Evolutionary conservation across 1,140 invertebrate genomes (phyloP).

Genomic region (Drosophila watanabei): DNA sequence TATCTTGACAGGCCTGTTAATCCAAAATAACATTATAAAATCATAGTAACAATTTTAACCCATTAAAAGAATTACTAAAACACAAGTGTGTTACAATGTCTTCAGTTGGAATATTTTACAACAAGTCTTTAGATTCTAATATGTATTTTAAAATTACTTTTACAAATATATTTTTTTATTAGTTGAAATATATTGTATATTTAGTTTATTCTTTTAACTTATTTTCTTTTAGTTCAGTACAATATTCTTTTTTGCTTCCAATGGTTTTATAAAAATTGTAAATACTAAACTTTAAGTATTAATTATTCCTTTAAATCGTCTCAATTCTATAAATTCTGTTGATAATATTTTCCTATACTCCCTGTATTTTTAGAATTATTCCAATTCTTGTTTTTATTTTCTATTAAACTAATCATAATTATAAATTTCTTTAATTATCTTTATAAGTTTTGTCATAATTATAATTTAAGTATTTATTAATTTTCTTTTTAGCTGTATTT

Average conservation of each 20-base stretch:
- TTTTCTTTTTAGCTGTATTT: not conserved
- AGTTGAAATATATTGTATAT: too few species aligned
- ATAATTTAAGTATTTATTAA: conserved; percentile 9
- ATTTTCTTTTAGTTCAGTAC: not conserved
- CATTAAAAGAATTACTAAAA: not conserved
- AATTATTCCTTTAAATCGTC: too few species aligned
- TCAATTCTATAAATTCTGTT: not conserved
- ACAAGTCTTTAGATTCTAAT: not conserved
- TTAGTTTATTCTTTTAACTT: not conserved
- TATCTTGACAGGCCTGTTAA: too few species aligned
- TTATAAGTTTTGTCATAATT: not conserved
- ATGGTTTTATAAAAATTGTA: not conserved
- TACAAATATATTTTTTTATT: too few species aligned
- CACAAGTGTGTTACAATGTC: not conserved
- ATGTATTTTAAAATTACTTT: not conserved
- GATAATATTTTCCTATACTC: not conserved
- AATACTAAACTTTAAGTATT: too few species aligned
- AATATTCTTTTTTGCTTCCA: not conserved
- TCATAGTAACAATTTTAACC: not conserved
- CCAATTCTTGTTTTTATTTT: too few species aligned
- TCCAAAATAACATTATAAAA: not conserved
- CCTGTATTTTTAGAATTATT: not conserved
- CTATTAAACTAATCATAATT: not conserved
- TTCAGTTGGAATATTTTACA: conserved; percentile 12
- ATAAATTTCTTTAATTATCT: too few species aligned